A percentile compares a stretch with the other conserved stretches of the same genome.
phyloP scores from a whole-genome alignment of 2,797 vertebrate species.

The Gobionotothen gibberifrons region DNA sequence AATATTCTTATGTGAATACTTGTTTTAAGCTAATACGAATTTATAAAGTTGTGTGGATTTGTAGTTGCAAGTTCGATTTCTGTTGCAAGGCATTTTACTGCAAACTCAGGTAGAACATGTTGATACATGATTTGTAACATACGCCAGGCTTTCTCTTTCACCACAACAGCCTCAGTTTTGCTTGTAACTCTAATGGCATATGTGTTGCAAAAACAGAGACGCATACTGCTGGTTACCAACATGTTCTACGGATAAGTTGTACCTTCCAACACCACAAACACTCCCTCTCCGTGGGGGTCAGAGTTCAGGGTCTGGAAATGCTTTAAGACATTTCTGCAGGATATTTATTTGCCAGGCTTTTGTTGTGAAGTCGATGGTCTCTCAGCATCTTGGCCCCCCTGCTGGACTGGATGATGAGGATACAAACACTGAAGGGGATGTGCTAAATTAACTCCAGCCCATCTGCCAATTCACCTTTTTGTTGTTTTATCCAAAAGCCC shows the following conservation, averaged over 20 bases:
- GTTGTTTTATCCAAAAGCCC: constrained; percentile 17
- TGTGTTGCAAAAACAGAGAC: not conserved
- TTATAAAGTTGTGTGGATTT: not conserved
- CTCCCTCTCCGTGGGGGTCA: constrained; percentile 3
- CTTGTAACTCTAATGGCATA: not conserved
- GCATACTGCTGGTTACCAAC: not conserved
- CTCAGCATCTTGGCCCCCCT: constrained; percentile 5
- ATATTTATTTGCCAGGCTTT: constrained; percentile 8
- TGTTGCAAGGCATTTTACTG: constrained; percentile 7
- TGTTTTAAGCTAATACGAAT: not conserved
- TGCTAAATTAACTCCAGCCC: constrained; percentile 43
- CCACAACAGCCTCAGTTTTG: not conserved
- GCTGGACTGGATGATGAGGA: constrained; percentile 7
- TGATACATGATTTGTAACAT: constrained; percentile 1
- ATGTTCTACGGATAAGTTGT: not conserved
- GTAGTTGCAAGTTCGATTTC: not conserved
- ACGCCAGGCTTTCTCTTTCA: not conserved
- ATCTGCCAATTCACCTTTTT: too few relatives aligned
- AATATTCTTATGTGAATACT: not conserved
- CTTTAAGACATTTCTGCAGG: constrained; percentile 23
- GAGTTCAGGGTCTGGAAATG: constrained; percentile 13
- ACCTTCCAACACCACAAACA: not conserved
- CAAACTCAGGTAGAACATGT: constrained; percentile 8
- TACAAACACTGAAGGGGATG: constrained; percentile 26
- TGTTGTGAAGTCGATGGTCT: constrained; percentile 20